Conservation (phyloP, 2,888 invertebrate genomes). For the Tillus elongatus region DNA sequence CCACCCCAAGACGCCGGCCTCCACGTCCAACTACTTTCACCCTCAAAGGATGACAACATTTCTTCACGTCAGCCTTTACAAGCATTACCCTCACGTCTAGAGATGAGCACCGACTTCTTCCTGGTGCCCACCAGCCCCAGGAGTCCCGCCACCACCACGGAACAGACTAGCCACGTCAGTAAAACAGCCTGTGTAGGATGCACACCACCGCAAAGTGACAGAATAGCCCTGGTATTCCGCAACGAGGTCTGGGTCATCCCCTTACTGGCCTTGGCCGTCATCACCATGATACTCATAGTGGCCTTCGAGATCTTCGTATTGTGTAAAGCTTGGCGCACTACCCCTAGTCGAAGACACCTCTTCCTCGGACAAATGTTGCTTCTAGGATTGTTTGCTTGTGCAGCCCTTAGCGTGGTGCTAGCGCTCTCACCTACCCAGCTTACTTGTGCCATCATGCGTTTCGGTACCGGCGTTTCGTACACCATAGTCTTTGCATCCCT, state of each 20-base stretch:
- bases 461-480: slow-evolving; percentile 74
- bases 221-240: slow-evolving; percentile 40
- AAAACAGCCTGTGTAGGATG: slow-evolving; percentile 38
- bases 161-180: slow-evolving; percentile 29
- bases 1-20: slow-evolving; percentile 20
- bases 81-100: slow-evolving; percentile 43
- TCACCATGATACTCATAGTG: slow-evolving; percentile 75
- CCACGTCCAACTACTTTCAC: slow-evolving; percentile 15
- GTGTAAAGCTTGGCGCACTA: slow-evolving; percentile 74
- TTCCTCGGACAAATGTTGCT: slow-evolving; percentile 81
- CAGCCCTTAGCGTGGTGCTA: slow-evolving; percentile 68
- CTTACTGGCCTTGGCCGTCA: slow-evolving; percentile 71
- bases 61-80: slow-evolving; percentile 1
- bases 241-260: slow-evolving; percentile 87
- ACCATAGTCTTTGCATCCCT: slow-evolving; percentile 84
- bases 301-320: slow-evolving; percentile 85
- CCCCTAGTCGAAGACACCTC: slow-evolving; percentile 74
- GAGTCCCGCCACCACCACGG: slow-evolving; percentile 33
- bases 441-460: slow-evolving; percentile 73
- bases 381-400: slow-evolving; percentile 72
- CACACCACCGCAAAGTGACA: slow-evolving; percentile 20
- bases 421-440: slow-evolving; percentile 69
- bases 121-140: slow-evolving; percentile 56
- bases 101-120: slow-evolving; percentile 81
- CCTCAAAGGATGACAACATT: slow-evolving; percentile 18